A percentile compares a stretch with the other conserved stretches of the same genome.
Evolutionary conservation across 2,113 vertebrate species (phyloP).

Genomic region (Desmodus rotundus): DNA sequence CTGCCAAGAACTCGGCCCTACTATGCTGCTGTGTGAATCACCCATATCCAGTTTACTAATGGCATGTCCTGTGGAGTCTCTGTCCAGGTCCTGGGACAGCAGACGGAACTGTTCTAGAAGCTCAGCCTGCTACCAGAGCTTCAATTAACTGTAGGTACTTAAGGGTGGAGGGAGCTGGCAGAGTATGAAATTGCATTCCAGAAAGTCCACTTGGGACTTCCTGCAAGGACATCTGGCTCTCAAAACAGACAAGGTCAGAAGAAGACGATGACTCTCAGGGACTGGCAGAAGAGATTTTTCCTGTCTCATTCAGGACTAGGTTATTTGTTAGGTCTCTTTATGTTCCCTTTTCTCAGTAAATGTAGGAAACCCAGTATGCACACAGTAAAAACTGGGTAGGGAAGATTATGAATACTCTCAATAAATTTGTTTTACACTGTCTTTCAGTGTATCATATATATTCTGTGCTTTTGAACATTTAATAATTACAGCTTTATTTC

Average conservation of each 20-base stretch:
- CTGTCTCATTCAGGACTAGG: not conserved
- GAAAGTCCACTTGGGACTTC: not conserved
- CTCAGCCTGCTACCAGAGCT: not conserved
- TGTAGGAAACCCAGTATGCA: not conserved
- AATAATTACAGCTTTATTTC: not conserved
- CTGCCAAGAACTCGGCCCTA: not conserved
- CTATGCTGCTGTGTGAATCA: not conserved
- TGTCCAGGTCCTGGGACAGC: not conserved
- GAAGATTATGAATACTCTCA: not conserved
- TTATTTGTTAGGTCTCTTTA: not conserved
- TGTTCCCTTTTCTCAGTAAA: not conserved
- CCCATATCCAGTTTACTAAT: slow-evolving; percentile 10
- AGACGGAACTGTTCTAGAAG: not conserved
- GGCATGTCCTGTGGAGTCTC: not conserved
- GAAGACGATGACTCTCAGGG: not conserved
- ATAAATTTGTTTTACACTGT: not conserved
- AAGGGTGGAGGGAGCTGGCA: not conserved
- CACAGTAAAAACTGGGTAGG: not conserved
- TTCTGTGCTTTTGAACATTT: not conserved
- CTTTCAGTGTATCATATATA: not conserved
- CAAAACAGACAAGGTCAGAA: not conserved
- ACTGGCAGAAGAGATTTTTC: not conserved
- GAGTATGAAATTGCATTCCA: not conserved
- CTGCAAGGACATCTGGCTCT: not conserved
- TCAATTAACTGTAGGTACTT: not conserved